Percentiles rank a stretch among this genome's conserved stretches.
Evolutionary conservation across 2,888 invertebrate genomes (phyloP).

Genomic region (Drosophila koepferae): DNA sequence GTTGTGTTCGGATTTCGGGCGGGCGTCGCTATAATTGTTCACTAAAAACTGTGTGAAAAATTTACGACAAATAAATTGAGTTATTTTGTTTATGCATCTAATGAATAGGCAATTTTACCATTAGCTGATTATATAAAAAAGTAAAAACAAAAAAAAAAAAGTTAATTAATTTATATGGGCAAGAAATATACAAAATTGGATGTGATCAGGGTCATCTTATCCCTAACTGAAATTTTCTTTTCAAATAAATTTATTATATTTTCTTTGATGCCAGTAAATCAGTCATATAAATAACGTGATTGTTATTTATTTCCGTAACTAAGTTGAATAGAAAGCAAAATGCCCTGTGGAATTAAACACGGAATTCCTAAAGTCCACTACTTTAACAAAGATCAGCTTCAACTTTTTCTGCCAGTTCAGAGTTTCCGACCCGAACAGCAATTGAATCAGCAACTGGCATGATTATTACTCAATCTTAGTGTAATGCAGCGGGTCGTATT

Average conservation of each 20-base stretch:
- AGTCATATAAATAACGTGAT: not conserved
- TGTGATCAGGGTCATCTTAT: not conserved
- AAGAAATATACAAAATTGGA: not conserved
- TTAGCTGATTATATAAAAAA: constrained; percentile 14
- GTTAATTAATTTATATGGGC: not conserved
- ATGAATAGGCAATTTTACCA: constrained; percentile 19
- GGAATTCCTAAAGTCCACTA: not conserved
- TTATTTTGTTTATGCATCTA: constrained; percentile 24
- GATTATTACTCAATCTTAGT: constrained; percentile 62
- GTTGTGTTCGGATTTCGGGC: constrained; percentile 20
- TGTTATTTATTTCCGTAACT: not conserved
- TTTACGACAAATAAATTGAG: constrained; percentile 37
- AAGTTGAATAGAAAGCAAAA: not conserved
- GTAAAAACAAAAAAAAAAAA: not conserved
- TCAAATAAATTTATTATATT: not conserved
- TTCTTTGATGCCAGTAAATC: not conserved
- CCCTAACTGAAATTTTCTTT: not conserved
- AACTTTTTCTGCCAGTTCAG: constrained; percentile 27
- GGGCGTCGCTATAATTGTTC: constrained; percentile 28
- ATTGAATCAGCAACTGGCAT: constrained; percentile 52
- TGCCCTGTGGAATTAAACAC: not conserved
- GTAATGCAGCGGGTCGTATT: constrained; percentile 34
- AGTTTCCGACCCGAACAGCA: constrained; percentile 28
- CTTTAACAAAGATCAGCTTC: constrained; percentile 18
- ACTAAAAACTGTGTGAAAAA: constrained; percentile 39